Conservation (phyloP, 2,113 vertebrate species). For the Brevimyrus niger region DNA sequence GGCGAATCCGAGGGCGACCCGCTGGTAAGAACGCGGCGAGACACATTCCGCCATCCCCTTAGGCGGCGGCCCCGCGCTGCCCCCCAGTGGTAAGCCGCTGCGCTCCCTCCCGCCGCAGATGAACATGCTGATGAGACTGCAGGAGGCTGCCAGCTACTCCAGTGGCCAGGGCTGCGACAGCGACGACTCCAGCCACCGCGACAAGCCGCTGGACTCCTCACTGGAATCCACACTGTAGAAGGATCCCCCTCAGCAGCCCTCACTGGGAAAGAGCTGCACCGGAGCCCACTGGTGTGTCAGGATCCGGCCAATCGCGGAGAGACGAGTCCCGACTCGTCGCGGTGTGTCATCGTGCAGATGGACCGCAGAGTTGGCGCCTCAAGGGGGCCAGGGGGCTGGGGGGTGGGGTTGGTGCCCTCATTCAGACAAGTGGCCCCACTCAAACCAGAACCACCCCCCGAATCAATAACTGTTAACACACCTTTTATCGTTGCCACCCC, state of each 20-base stretch:
- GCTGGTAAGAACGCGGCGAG: constrained; percentile 66
- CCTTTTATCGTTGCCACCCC: not conserved
- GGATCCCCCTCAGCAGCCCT: not conserved
- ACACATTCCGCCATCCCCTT: not conserved
- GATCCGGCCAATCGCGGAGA: not conserved
- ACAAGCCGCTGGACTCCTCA: constrained; percentile 85
- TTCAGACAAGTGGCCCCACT: not conserved
- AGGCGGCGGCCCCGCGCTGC: not conserved
- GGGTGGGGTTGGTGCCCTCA: not conserved
- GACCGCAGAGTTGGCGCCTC: not conserved
- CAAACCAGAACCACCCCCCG: not conserved
- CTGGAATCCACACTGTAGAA: constrained; percentile 81
- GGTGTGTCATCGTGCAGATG: not conserved
- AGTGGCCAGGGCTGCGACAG: constrained; percentile 96
- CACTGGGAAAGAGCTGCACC: not conserved
- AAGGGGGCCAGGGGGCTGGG: not conserved
- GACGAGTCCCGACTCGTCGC: not conserved
- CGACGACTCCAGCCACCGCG: constrained; percentile 95
- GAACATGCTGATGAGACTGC: constrained; percentile 96
- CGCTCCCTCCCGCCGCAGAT: constrained; percentile 62
- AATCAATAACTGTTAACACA: not conserved
- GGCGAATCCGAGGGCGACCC: constrained; percentile 87
- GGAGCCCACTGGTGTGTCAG: not conserved
- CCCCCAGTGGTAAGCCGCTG: not conserved
- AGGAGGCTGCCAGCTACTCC: constrained; percentile 92